These are phyloP conservation scores for Tympanoctomys barrerae DNA, from an alignment of 2,797 vertebrate genomes.

Conservation along the genomic window DNA sequence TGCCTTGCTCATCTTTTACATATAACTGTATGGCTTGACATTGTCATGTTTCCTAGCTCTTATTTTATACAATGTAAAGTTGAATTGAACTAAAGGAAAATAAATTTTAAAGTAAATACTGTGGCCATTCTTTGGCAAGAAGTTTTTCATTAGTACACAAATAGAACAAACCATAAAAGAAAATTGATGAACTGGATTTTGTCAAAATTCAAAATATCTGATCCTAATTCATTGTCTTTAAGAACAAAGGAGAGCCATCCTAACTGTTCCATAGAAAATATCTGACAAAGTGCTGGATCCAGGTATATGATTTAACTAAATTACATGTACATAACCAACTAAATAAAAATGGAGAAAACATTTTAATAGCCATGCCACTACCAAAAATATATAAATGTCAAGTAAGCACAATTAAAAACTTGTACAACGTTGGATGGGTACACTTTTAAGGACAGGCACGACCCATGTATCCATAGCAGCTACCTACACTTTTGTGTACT, in stretches of 20 bases:
- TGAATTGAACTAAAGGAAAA: not conserved
- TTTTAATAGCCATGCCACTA: not conserved
- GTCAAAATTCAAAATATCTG: not conserved
- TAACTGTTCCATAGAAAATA: not conserved
- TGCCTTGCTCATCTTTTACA: too few species aligned
- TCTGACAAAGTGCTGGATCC: not conserved
- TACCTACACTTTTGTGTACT: too few species aligned
- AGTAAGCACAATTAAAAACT: not conserved
- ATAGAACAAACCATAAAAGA: not conserved
- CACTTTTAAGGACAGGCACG: not conserved
- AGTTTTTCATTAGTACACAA: not conserved
- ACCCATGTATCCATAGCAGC: not conserved
- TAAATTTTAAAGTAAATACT: not conserved
- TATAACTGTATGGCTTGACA: too few species aligned
- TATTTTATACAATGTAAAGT: not conserved
- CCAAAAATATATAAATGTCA: not conserved
- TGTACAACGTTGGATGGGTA: not conserved
- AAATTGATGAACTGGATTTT: not conserved
- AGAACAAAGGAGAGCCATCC: not conserved
- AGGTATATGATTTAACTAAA: not conserved
- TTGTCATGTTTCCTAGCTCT: not conserved
- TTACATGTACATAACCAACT: not conserved
- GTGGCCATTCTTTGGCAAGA: not conserved
- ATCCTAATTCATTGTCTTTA: not conserved
- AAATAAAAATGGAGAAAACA: not conserved